phyloP scores from a whole-genome alignment of 1,140 invertebrate species.

The Calycopis cecrops region DNA sequence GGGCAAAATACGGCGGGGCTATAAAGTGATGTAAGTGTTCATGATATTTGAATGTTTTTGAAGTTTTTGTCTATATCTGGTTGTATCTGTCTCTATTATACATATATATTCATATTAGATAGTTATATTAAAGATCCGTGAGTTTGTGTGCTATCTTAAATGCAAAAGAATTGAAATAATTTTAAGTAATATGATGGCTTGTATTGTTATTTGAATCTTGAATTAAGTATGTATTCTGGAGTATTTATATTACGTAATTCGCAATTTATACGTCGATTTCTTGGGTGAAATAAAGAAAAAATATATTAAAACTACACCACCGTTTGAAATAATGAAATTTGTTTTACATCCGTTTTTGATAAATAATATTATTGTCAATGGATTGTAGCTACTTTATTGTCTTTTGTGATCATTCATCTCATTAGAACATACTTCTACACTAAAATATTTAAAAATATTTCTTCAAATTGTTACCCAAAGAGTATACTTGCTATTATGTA shows the following conservation, averaged over 20 bases:
- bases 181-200: constrained; percentile 2
- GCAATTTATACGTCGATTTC: background rate
- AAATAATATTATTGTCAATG: no score
- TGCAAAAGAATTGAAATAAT: constrained; percentile 4
- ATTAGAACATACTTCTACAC: no score
- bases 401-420: no score
- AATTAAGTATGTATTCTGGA: background rate
- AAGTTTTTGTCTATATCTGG: constrained; percentile 50
- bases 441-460: no score
- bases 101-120: background rate
- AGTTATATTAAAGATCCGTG: background rate
- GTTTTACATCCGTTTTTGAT: no score
- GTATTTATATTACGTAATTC: background rate
- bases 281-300: no score
- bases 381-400: no score
- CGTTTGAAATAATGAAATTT: no score
- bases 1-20: constrained; percentile 15
- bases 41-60: constrained; percentile 50
- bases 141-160: background rate
- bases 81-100: constrained; percentile 37
- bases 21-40: constrained; percentile 53
- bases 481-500: no score
- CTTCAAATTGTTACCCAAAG: no score
- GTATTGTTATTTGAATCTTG: background rate
- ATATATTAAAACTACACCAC: no score